Conservation (phyloP, 2,113 vertebrate species). For the Pao palembangensis region DNA sequence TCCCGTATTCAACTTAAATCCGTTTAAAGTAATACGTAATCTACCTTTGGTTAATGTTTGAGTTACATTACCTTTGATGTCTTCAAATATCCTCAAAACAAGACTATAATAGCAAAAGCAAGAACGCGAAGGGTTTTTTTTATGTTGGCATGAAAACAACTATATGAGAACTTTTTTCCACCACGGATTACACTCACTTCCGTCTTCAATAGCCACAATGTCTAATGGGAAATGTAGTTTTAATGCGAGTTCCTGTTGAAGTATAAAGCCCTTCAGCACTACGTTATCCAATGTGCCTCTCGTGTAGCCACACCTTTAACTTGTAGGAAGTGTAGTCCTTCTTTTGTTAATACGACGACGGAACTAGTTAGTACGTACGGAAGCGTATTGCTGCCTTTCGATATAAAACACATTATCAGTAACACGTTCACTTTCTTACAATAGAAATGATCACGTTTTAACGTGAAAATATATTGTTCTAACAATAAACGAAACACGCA, state of each 20-base stretch:
- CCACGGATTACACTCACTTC: conserved; percentile 47
- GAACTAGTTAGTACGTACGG: too few relatives aligned
- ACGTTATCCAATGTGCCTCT: conserved; percentile 8
- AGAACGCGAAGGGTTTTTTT: conserved; percentile 43
- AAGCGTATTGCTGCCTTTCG: too few relatives aligned
- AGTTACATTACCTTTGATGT: conserved; percentile 40
- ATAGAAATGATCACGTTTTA: too few relatives aligned
- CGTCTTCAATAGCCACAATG: conserved; percentile 12
- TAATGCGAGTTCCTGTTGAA: rapidly evolving
- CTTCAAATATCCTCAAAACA: conserved; percentile 21
- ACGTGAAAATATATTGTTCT: too few relatives aligned
- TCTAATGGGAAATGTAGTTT: conserved; percentile 48
- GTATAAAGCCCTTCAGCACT: background rate
- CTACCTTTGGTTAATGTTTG: background rate
- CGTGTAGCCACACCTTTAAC: rapidly evolving
- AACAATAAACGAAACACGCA: too few relatives aligned
- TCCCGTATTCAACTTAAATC: background rate
- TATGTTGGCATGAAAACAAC: conserved; percentile 46
- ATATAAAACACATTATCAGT: too few relatives aligned
- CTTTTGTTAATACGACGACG: conserved; percentile 32
- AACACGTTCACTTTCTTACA: too few relatives aligned
- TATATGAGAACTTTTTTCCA: conserved; percentile 65
- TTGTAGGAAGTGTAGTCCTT: conserved; percentile 42
- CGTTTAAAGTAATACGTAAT: background rate
- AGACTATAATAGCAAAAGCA: conserved; percentile 1